Evolutionary conservation across 2,888 invertebrate species (phyloP), one percentile per base, ranked within the genome.

Genomic region (Cosmorhoe ocellata): DNA sequence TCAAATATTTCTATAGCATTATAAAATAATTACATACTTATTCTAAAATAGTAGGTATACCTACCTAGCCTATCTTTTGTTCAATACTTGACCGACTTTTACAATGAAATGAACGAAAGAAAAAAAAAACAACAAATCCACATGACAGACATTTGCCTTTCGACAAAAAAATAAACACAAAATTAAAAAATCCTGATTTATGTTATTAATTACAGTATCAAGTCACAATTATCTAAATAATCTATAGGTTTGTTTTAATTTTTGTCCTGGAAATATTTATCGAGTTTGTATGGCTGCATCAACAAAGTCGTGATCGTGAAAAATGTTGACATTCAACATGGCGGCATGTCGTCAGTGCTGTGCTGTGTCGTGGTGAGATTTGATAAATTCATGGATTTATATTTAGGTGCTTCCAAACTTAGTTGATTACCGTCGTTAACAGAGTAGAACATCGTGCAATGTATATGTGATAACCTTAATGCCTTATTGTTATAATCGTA

Each of bases 301-400:
- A 72, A 24, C 24, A 3, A 24, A 24, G 24, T 24, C 3, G 24
- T 24, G 74, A 84, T 80, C 76, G 79, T 81, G 80, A 79, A 79
- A 74, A 79, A 82, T 86, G 88, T 94, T 94, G 94, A 95, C 94
- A 95, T 94, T 94, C 94, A 96, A 95, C 94, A 96, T 96, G 96
- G 96, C 96, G 96, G 95, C 95, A 95, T 95, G 96, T 95, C 95
- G 95, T 95, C 95, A 95, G 96, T 96, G 96, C 95, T 95, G 94
- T 96, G 96, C 96, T 96, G 96, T 96, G 95, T 96, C 95, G 96
- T 96, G 96, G 96, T 96, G 93, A 95, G 96, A 95, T 92, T 90
- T 87, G 78, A 73, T 83, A 76, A 82, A 77, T 85, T 77, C 66
- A 69, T 79, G 63, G 69, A 72, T 78, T 75, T 71, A 61, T 76